phyloP scores from a whole-genome alignment of 2,113 vertebrate genomes.

The Ascaphus truei region DNA sequence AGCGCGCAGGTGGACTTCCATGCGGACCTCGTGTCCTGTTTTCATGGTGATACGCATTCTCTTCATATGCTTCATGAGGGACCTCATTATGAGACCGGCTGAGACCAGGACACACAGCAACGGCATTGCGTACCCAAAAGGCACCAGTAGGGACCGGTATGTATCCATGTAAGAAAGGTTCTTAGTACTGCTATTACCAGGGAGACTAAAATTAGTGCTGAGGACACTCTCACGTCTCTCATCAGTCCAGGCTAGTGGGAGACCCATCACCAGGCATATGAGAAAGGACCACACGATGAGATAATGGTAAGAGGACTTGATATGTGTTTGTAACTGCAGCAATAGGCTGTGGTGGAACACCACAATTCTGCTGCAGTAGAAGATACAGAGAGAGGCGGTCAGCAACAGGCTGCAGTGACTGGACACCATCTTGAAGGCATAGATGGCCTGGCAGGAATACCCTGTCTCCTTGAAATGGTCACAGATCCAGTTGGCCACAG shows the following conservation, averaged over 20 bases:
- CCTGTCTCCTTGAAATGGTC: not conserved
- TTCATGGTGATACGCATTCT: too few relatives aligned
- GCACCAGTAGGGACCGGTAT: not conserved
- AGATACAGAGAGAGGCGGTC: not conserved
- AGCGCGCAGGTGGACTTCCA: too few relatives aligned
- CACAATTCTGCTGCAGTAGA: constrained; percentile 5
- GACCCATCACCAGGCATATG: not conserved
- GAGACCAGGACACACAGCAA: not conserved
- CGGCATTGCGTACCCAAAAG: not conserved
- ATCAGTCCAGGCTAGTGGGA: not conserved
- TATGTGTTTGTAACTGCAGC: not conserved
- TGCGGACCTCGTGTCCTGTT: too few relatives aligned
- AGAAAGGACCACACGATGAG: not conserved
- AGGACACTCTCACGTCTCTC: too few relatives aligned
- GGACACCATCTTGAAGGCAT: not conserved
- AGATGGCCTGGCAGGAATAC: not conserved
- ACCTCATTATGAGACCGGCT: not conserved
- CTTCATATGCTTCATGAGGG: too few relatives aligned
- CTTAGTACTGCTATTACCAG: not conserved
- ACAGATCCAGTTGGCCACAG: not conserved
- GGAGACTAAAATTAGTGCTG: not conserved
- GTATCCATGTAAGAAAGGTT: not conserved
- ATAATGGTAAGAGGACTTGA: not conserved
- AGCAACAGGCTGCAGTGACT: not conserved
- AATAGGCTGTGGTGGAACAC: not conserved